These are phyloP conservation scores for Helicoverpa assulta DNA, from an alignment of 2,888 invertebrate genomes.

Conservation along the genomic window DNA sequence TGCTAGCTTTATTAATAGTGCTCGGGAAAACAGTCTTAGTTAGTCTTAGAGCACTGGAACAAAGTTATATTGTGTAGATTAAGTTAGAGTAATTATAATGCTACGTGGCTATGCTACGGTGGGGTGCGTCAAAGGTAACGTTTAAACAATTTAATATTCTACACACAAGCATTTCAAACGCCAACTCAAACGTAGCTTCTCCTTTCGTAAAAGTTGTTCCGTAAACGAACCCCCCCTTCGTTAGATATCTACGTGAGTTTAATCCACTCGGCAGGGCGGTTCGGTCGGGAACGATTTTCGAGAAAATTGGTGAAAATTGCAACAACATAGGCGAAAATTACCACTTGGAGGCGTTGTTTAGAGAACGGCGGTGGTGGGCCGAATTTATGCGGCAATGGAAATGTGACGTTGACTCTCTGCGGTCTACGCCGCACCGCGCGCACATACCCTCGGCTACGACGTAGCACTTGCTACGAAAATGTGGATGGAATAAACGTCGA, in stretches of 20 bases:
- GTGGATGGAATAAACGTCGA: conserved; percentile 56
- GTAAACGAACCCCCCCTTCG: conserved; percentile 88
- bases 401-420: conserved; percentile 76
- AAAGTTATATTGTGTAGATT: conserved; percentile 80
- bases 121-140: conserved; percentile 85
- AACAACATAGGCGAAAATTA: conserved; percentile 88
- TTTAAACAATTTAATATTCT: conserved; percentile 90
- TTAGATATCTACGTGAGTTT: conserved; percentile 90
- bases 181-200: conserved; percentile 86
- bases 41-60: conserved; percentile 69
- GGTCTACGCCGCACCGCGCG: conserved; percentile 65
- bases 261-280: conserved; percentile 83
- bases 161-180: conserved; percentile 88
- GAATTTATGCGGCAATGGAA: conserved; percentile 81
- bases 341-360: conserved; percentile 86
- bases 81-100: conserved; percentile 85
- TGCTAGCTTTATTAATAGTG: conserved; percentile 59
- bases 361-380: conserved; percentile 68
- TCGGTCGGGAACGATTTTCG: conserved; percentile 81
- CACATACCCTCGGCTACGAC: conserved; percentile 58
- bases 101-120: conserved; percentile 78
- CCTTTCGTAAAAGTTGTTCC: conserved; percentile 88
- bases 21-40: conserved; percentile 63
- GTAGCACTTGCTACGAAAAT: conserved; percentile 62
- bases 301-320: conserved; percentile 88